Conservation (phyloP, 2,113 vertebrate genomes). For the Poeciliopsis occidentalis region DNA sequence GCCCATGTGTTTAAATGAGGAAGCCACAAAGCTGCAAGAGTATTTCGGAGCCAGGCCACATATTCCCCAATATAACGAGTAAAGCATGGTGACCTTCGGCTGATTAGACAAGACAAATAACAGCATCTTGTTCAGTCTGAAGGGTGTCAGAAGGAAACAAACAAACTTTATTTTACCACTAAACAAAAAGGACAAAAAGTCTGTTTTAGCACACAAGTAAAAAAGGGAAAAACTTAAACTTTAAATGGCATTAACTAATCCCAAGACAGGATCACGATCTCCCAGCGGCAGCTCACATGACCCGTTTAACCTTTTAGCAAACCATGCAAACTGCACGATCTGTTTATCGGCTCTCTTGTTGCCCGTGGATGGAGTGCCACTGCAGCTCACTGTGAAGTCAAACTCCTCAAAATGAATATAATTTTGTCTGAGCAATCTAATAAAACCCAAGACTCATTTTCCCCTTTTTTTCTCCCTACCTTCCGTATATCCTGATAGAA, state of each 20-base stretch:
- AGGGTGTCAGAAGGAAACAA: constrained; percentile 4
- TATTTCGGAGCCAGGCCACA: constrained; percentile 10
- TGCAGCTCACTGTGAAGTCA: constrained; percentile 34
- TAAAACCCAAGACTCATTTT: constrained; percentile 60
- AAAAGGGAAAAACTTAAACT: neutral
- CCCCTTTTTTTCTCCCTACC: constrained; percentile 38
- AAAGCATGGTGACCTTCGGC: constrained; percentile 4
- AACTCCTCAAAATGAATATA: constrained; percentile 64
- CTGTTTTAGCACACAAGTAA: no score
- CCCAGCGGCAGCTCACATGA: constrained; percentile 39
- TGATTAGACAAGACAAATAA: constrained; percentile 30
- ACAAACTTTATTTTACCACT: neutral
- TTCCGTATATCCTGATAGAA: constrained; percentile 50
- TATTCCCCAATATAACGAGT: constrained; percentile 6
- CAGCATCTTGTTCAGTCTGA: neutral
- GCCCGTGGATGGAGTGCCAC: constrained; percentile 44
- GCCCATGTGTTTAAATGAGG: constrained; percentile 13
- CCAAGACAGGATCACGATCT: constrained; percentile 33
- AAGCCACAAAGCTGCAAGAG: constrained; percentile 4
- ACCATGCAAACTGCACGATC: constrained; percentile 57
- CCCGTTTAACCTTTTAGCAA: constrained; percentile 60
- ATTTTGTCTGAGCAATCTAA: constrained; percentile 68
- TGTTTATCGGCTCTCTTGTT: constrained; percentile 60
- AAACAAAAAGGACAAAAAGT: constrained; percentile 18
- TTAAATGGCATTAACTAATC: constrained; percentile 43